A percentile compares a stretch with the other conserved stretches of the same genome.
Conservation (phyloP, 2,888 invertebrate genomes). For the Heliconius hortense region DNA sequence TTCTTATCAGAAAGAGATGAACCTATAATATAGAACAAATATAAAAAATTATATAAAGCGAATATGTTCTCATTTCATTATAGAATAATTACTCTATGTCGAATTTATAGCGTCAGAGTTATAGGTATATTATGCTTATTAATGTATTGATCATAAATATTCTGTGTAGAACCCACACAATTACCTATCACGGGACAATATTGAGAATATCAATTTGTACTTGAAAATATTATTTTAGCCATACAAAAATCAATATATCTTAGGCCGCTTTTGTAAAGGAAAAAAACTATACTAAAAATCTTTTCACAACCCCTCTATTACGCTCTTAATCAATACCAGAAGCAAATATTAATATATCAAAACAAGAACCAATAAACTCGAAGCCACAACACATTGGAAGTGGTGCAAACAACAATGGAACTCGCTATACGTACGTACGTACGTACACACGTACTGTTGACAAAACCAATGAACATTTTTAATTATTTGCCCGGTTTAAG, state of each 20-base stretch:
- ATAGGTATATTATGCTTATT: no score
- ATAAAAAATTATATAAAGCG: not conserved
- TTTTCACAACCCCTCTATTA: conserved; percentile 10
- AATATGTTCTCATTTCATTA: no score
- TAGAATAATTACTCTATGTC: no score
- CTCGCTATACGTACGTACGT: conserved; percentile 60
- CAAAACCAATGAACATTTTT: conserved; percentile 80
- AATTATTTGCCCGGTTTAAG: conserved; percentile 76
- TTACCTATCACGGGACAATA: no score
- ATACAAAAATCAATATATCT: not conserved
- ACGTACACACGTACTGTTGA: conserved; percentile 69
- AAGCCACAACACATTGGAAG: conserved; percentile 56
- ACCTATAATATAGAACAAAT: not conserved
- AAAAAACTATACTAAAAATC: not conserved
- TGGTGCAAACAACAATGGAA: conserved; percentile 67
- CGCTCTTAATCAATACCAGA: conserved; percentile 17
- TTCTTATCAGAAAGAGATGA: not conserved
- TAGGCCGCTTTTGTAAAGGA: not conserved
- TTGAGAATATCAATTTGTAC: no score
- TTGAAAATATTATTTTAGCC: not conserved
- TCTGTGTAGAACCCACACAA: no score
- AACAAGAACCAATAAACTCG: conserved; percentile 58
- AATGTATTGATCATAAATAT: no score
- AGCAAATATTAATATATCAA: conserved; percentile 45
- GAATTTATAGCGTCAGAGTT: no score